Base-by-base conservation (phyloP, 2,888 invertebrate species). In the Ganaspis brasiliensis region DNA sequence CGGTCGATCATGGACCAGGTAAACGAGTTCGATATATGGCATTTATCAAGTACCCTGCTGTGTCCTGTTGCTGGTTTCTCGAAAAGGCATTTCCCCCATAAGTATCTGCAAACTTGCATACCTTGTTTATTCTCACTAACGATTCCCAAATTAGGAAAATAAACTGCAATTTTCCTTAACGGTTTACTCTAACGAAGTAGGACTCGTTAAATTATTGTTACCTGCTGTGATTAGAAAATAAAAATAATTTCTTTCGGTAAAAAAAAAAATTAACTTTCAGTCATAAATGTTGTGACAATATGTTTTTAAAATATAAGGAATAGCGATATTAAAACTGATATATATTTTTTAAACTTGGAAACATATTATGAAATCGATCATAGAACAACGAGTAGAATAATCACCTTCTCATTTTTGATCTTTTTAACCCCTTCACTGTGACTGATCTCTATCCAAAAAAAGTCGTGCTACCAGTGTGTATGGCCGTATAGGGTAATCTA, bases 81-180 rank as follows among this genome's bases (percentile, higher is more conserved):
- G 21, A 67, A 40, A 67, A 24, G 45, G 67, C 67, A 67, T 67
- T 67, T 67, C 40, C 67, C 40, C 67, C 67, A 67, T 67, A 67
- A 67, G 45, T 67, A 24, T 40, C 40, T 9, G 14, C 45, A 67
- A 67, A 26, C 67, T 52, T 52, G 52, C 67, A 67, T 45, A 24
- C 21, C 45, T 40, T 40, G 37, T 37, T 45, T 67, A 45, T 67
- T 45, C 24, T 40, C 24, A 24, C 67, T 67, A 67, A 67, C 45
- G 67, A 67, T 24, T 9, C 37, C 45, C 45, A 67, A n/a, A 67
- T 24, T 45, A n/a, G 40, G 67, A 45, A 67, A 40, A n/a, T 45
- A 45, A 67, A 45, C 45, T 45, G n/a, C n/a, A n/a, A 9, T 67
- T 67, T 67, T 14, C 67, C 40, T 63, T 24, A 67, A 1, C 45